Conservation (phyloP, 2,113 vertebrate genomes). For the Arenaria interpres region DNA sequence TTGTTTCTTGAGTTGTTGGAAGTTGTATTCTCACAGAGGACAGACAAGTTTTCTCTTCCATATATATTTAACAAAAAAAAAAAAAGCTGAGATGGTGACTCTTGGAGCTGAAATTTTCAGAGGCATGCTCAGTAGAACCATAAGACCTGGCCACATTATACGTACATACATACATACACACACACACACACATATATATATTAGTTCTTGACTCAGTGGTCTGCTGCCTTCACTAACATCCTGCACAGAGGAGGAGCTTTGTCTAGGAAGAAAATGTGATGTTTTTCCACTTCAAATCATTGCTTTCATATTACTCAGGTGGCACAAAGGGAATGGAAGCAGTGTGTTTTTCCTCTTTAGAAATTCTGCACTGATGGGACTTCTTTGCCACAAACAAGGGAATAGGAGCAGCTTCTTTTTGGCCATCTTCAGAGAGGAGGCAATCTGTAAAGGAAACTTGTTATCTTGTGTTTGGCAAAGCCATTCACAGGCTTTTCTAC, state of each 20-base stretch:
- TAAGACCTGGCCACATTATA: background rate
- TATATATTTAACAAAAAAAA: background rate
- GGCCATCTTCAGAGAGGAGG: background rate
- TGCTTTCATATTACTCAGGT: background rate
- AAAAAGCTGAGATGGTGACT: background rate
- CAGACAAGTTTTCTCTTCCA: background rate
- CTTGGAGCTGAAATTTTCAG: background rate
- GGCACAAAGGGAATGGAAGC: background rate
- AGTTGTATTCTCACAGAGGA: background rate
- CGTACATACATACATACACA: background rate
- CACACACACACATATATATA: background rate
- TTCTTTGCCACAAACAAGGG: background rate
- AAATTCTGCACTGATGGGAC: background rate
- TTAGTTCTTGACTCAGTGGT: background rate
- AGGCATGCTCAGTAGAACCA: fast-evolving
- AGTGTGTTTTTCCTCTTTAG: background rate
- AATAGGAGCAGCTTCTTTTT: background rate
- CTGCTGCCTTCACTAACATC: background rate
- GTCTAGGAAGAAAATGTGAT: background rate
- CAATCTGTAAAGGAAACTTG: background rate
- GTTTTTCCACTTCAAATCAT: background rate
- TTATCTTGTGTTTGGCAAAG: background rate
- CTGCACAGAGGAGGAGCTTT: background rate
- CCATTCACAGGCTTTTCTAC: background rate
- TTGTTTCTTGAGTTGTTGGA: background rate